These are phyloP conservation scores for Myiopsitta monachus DNA, from an alignment of 2,113 vertebrate species.

Conservation along the genomic window DNA sequence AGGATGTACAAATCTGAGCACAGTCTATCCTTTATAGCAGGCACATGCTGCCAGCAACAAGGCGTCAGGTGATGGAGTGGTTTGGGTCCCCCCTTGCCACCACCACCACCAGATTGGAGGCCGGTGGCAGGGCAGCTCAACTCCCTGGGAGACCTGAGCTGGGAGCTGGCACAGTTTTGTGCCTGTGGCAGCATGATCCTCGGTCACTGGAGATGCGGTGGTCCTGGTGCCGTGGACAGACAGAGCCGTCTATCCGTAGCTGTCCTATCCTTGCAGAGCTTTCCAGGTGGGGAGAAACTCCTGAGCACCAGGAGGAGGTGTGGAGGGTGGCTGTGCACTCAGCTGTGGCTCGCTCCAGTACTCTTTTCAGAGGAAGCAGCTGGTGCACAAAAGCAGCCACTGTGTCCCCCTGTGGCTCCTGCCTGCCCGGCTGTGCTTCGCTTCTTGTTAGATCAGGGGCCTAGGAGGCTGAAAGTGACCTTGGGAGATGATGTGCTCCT, in stretches of 20 bases:
- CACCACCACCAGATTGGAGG: background rate
- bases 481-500: background rate
- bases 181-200: background rate
- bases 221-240: fast-evolving
- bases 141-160: background rate
- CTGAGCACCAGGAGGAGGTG: background rate
- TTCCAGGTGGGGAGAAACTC: background rate
- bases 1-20: background rate
- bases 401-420: background rate
- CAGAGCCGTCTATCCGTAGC: background rate
- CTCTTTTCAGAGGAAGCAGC: background rate
- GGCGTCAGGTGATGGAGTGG: fast-evolving
- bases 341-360: fast-evolving
- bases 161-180: fast-evolving
- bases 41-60: fast-evolving
- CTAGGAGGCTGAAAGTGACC: background rate
- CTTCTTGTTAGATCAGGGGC: background rate
- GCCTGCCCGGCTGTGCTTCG: fast-evolving
- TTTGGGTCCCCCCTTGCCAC: background rate
- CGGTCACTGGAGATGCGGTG: background rate
- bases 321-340: background rate
- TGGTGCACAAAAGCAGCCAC: background rate
- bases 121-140: background rate
- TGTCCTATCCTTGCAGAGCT: background rate
- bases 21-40: background rate